These are phyloP conservation scores for Volucella inflata DNA, from an alignment of 2,888 invertebrate genomes.

Conservation along the genomic window DNA sequence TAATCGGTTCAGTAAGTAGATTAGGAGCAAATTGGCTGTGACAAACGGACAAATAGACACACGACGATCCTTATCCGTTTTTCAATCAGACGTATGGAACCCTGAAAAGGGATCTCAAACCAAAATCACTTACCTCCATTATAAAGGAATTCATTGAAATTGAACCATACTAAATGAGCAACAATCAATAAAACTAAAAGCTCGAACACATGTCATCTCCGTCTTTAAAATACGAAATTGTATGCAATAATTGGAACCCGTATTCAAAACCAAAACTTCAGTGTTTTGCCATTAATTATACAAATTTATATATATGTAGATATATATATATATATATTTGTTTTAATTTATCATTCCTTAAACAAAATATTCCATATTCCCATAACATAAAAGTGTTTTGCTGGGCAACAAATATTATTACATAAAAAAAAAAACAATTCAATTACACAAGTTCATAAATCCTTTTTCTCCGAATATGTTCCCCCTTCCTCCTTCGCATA, in stretches of 20 bases:
- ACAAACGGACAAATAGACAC: too few species aligned
- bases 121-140: too few species aligned
- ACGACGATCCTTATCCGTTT: too few species aligned
- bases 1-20: too few species aligned
- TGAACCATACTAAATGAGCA: too few species aligned
- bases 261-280: neutral
- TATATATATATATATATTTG: neutral
- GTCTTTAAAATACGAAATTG: too few species aligned
- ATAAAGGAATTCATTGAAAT: too few species aligned
- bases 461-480: slow-evolving; percentile 23
- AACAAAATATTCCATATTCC: slow-evolving; percentile 23
- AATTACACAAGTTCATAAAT: slow-evolving; percentile 9
- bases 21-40: too few species aligned
- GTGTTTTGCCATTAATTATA: slow-evolving; percentile 12
- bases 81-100: too few species aligned
- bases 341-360: slow-evolving; percentile 12
- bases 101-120: too few species aligned
- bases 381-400: slow-evolving; percentile 15
- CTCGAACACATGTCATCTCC: too few species aligned
- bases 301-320: slow-evolving; percentile 27
- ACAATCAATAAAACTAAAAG: too few species aligned
- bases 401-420: slow-evolving; percentile 19
- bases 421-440: neutral
- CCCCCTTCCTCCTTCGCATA: neutral
- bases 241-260: slow-evolving; percentile 24